Evolutionary conservation across 1,140 invertebrate genomes (phyloP), one percentile per base, ranked within the genome.

Genomic region (Brachionus calyciflorus): DNA sequence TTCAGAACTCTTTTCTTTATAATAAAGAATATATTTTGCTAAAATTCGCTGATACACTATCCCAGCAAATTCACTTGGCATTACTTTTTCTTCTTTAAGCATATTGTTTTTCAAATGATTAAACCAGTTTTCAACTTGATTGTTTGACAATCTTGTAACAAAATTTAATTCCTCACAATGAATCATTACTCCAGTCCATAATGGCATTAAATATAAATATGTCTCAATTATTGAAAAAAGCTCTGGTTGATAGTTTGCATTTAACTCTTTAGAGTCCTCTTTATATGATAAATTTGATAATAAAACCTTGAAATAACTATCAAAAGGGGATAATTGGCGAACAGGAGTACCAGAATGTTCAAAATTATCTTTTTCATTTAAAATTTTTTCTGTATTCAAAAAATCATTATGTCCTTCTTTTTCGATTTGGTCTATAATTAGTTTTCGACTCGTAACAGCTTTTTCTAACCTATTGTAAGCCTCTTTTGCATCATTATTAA

Each of bases 21-120:
- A 65, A 65, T 65, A 65, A 7, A 65, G 17, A 14, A 65, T 17
- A 41, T 37, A 65, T 19, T 65, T 65, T 17, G 60, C 37, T 19
- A 21, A 65, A 19, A 65, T 21, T 21, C 28, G 40, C 41, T 65
- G 5, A 41, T 44, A 65, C 7, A 65, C 6, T 17, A 19, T 17
- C 41, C 60, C 60, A 17, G 41, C 37, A 40, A 65, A 65, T 41
- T 65, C 17, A 65, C 60, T 65, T 41, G 60, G 60, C 60, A 65
- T 65, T 40, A 65, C 60, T 44, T 65, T 65, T 65, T 33, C 19
- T 1, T 65, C 19, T 9, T 41, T 41, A 5, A 65, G 21, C 5
- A 65, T 33, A 33, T 65, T 65, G 9, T 41, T 41, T 65, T 65
- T 65, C 21, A 65, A 65, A 65, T 65, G 33, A 17, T 26, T 40